Conservation (phyloP, 2,888 invertebrate genomes). For the Schrankia costaestrigalis region DNA sequence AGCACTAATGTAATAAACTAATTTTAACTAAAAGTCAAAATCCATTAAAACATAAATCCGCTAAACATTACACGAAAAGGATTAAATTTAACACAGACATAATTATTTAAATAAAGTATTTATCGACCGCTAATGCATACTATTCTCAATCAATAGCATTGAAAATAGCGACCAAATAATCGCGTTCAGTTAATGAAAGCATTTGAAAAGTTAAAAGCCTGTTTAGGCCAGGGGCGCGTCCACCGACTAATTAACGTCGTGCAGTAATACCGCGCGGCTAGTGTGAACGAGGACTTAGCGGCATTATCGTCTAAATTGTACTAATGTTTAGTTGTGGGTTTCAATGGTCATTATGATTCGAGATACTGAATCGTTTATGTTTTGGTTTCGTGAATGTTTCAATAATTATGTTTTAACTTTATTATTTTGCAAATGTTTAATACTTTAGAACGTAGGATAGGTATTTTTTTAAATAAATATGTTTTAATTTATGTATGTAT, state of each 20-base stretch:
- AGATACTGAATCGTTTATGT: slow-evolving; percentile 38
- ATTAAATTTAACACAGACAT: neutral
- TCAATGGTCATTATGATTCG: slow-evolving; percentile 46
- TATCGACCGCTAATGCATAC: slow-evolving; percentile 42
- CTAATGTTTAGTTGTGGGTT: slow-evolving; percentile 72
- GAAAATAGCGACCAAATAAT: slow-evolving; percentile 57
- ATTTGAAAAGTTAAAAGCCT: slow-evolving; percentile 78
- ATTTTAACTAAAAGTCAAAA: too few relatives aligned
- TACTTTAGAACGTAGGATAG: too few relatives aligned
- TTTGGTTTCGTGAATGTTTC: slow-evolving; percentile 7
- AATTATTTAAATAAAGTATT: too few relatives aligned
- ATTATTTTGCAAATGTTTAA: too few relatives aligned
- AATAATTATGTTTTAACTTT: too few relatives aligned
- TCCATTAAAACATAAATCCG: too few relatives aligned
- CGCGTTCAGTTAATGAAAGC: slow-evolving; percentile 65
- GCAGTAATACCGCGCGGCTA: slow-evolving; percentile 55
- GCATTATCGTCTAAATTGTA: slow-evolving; percentile 75
- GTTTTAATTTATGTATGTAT: too few relatives aligned
- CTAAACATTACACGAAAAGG: too few relatives aligned
- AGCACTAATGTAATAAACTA: too few relatives aligned
- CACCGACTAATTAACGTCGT: slow-evolving; percentile 67
- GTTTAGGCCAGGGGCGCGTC: slow-evolving; percentile 55
- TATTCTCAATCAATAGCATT: slow-evolving; percentile 57
- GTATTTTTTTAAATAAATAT: too few relatives aligned
- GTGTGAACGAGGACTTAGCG: slow-evolving; percentile 71